These are phyloP conservation scores for Virgularia gustaviana DNA, from an alignment of 92 coral and sea anemone genomes.

Conservation along the genomic window DNA sequence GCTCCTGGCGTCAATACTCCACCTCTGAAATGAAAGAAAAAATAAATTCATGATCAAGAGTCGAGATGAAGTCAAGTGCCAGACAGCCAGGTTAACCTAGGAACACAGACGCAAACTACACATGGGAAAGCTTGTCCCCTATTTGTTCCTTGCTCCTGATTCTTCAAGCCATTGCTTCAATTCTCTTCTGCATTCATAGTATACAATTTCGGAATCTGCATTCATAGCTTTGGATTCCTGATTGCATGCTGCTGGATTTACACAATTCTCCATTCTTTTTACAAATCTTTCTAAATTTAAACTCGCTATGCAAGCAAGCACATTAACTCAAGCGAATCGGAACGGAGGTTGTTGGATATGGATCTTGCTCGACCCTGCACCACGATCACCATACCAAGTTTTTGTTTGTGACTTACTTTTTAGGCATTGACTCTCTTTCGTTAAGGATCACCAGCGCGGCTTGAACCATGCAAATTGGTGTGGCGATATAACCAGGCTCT, in stretches of 20 bases:
- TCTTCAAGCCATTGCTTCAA: too few species aligned
- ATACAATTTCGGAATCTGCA: too few species aligned
- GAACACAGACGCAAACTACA: neutral
- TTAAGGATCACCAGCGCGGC: conserved; percentile 92
- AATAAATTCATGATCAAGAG: neutral
- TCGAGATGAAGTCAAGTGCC: neutral
- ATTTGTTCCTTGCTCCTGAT: too few species aligned
- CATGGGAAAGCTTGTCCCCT: too few species aligned
- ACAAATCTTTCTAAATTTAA: too few species aligned
- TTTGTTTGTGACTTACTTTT: conserved; percentile 61
- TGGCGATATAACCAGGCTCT: conserved; percentile 90
- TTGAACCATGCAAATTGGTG: conserved; percentile 95
- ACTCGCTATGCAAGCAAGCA: too few species aligned
- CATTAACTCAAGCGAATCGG: too few species aligned
- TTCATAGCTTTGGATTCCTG: too few species aligned
- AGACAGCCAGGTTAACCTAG: neutral
- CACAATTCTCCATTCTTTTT: too few species aligned
- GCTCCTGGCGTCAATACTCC: conserved; percentile 97
- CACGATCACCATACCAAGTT: neutral
- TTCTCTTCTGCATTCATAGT: too few species aligned
- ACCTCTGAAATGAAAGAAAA: conserved; percentile 59
- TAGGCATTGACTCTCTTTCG: conserved; percentile 70
- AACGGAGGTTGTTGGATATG: too few species aligned
- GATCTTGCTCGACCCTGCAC: neutral
- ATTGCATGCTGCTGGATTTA: too few species aligned